A percentile compares a stretch with the other conserved stretches of the same genome.
Conservation (phyloP, 2,888 invertebrate species). For the Limnephilus rhombicus region DNA sequence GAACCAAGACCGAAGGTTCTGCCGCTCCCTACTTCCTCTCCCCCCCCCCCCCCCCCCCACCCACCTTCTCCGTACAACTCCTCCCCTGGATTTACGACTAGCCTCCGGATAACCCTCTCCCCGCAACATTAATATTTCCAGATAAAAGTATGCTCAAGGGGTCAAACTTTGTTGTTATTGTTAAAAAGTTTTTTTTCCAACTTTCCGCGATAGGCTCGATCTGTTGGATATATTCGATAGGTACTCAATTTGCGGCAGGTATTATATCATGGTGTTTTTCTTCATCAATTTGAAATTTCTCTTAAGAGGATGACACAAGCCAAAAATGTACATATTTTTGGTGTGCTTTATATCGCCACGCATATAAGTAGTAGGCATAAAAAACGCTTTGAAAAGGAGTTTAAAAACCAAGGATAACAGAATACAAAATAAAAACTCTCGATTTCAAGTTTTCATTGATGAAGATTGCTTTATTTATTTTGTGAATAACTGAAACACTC, state of each 20-base stretch:
- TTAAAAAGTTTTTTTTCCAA: neutral
- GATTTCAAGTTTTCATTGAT: too few relatives aligned
- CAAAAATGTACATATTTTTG: too few relatives aligned
- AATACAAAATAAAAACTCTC: too few relatives aligned
- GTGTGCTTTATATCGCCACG: too few relatives aligned
- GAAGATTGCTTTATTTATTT: too few relatives aligned
- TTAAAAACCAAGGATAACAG: too few relatives aligned
- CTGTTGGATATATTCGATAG: neutral
- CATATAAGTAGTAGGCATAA: too few relatives aligned
- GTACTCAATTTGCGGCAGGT: neutral
- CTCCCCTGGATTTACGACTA: constrained; percentile 44
- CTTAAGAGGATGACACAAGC: too few relatives aligned
- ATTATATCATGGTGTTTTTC: neutral
- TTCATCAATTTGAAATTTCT: too few relatives aligned
- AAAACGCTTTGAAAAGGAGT: too few relatives aligned
- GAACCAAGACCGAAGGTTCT: constrained; percentile 19
- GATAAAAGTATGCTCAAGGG: neutral
- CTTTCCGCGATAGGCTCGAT: neutral
- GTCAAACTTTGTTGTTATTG: neutral
- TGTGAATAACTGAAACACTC: too few relatives aligned
- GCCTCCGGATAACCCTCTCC: constrained; percentile 19
- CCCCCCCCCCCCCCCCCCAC: too few relatives aligned
- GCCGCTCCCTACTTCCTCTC: neutral
- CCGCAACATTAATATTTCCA: constrained; percentile 11
- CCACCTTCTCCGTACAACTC: neutral